Conservation (phyloP, 2,888 invertebrate genomes). For the Resseliella maxima region DNA sequence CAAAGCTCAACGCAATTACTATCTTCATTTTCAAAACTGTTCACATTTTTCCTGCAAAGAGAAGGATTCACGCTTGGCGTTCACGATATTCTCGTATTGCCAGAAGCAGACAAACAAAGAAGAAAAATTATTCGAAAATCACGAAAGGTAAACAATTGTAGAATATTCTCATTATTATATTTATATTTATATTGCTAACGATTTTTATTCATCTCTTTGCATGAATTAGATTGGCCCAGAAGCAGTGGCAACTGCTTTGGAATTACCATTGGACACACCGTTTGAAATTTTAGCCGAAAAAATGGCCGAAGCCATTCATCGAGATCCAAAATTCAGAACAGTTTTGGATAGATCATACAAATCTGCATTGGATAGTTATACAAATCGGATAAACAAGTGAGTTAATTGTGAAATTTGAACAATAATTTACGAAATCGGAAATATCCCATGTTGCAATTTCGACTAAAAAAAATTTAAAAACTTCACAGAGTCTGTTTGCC, state of each 20-base stretch:
- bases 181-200: neutral
- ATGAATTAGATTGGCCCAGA: constrained; percentile 70
- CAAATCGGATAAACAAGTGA: constrained; percentile 89
- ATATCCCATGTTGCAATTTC: neutral
- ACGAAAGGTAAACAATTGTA: constrained; percentile 66
- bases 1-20: constrained; percentile 82
- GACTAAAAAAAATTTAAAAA: neutral
- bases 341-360: constrained; percentile 88
- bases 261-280: constrained; percentile 72
- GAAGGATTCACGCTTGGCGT: constrained; percentile 96
- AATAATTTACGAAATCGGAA: too few relatives aligned
- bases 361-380: constrained; percentile 80
- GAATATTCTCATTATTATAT: constrained; percentile 27
- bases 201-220: neutral
- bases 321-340: constrained; percentile 81
- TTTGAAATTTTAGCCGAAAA: constrained; percentile 73
- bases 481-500: constrained; percentile 78
- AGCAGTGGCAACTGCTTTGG: constrained; percentile 78
- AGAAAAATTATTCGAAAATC: constrained; percentile 75
- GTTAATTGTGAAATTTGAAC: constrained; percentile 56
- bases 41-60: constrained; percentile 88
- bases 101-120: constrained; percentile 79
- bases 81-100: constrained; percentile 88
- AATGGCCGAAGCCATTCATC: constrained; percentile 77
- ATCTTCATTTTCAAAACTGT: constrained; percentile 91